Percentiles rank a stretch among this genome's conserved stretches.
phyloP scores from a whole-genome alignment of 2,888 invertebrate genomes.

The Acanthosepion pharaonis region DNA sequence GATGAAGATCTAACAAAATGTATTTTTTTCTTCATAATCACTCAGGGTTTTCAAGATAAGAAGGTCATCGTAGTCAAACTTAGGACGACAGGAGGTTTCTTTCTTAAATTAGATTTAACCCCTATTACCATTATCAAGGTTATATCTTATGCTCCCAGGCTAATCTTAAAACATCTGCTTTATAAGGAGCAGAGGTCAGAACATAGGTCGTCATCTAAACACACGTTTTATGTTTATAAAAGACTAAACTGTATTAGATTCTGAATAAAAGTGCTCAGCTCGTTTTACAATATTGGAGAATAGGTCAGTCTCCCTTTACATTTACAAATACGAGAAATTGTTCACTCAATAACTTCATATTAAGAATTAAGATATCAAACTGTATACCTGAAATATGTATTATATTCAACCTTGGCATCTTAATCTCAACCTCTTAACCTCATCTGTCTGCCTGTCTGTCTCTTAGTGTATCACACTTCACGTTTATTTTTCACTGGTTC shows the following conservation, averaged over 20 bases:
- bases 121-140: not conserved
- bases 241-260: slow-evolving; percentile 9
- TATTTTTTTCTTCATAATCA: not conserved
- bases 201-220: slow-evolving; percentile 8
- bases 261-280: not conserved
- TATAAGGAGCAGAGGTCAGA: not conserved
- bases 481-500: not conserved
- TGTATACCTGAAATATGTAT: not conserved
- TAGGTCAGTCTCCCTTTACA: not conserved
- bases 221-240: slow-evolving; percentile 17
- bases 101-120: slow-evolving; percentile 33
- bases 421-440: not conserved
- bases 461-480: not conserved
- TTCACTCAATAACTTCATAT: not conserved
- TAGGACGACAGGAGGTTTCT: slow-evolving; percentile 33
- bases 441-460: no score
- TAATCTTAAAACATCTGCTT: slow-evolving; percentile 33
- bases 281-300: not conserved
- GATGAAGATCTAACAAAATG: not conserved
- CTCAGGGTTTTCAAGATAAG: not conserved
- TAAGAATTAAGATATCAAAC: slow-evolving; percentile 17
- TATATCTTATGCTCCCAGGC: slow-evolving; percentile 8
- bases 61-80: slow-evolving; percentile 20
- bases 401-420: not conserved
- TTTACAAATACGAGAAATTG: not conserved